phyloP scores from a whole-genome alignment of 1,140 invertebrate genomes.

The Argopecten irradians region DNA sequence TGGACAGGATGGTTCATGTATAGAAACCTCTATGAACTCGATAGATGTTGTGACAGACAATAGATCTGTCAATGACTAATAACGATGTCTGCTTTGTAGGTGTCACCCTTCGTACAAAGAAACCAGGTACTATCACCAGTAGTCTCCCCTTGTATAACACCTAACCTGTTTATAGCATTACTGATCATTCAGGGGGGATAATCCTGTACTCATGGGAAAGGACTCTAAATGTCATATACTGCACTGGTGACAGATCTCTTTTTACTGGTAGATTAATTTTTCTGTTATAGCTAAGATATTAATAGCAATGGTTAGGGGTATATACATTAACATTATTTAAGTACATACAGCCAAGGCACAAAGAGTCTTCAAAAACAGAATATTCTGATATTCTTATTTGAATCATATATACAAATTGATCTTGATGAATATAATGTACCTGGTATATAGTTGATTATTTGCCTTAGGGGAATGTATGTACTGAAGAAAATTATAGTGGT shows the following conservation, averaged over 20 bases:
- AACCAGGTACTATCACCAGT: not conserved
- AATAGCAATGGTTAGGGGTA: not conserved
- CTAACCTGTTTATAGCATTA: not conserved
- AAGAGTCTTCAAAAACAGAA: not conserved
- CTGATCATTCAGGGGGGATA: not conserved
- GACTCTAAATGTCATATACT: not conserved
- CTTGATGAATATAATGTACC: not conserved
- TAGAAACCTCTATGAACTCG: not conserved
- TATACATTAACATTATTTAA: not conserved
- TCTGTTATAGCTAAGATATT: not conserved
- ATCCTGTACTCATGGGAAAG: not conserved
- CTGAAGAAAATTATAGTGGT: not conserved
- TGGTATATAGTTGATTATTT: not conserved
- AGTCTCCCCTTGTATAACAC: not conserved
- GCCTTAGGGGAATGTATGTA: not conserved
- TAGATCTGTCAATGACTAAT: not conserved
- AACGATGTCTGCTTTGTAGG: not conserved
- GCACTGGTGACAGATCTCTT: not conserved
- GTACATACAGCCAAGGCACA: not conserved
- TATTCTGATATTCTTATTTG: no score
- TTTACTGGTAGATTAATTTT: not conserved
- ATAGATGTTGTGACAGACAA: not conserved
- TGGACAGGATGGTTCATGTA: no score
- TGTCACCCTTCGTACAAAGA: conserved; percentile 9
- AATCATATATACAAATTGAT: not conserved